phyloP scores from a whole-genome alignment of 2,113 vertebrate species.

The Colaptes auratus region DNA sequence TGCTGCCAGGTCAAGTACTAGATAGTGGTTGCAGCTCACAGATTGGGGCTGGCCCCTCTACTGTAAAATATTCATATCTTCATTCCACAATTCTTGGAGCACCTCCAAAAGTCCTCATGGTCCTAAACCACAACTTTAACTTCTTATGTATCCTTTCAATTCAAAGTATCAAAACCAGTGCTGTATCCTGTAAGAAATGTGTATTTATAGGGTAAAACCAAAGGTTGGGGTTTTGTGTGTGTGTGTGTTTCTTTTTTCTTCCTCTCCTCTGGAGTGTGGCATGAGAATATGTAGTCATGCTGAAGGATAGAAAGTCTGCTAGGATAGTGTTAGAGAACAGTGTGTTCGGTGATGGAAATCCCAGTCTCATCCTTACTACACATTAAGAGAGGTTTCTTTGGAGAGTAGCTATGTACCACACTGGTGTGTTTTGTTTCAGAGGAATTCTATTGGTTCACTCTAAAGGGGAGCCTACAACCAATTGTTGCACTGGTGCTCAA shows the following conservation, averaged over 20 bases:
- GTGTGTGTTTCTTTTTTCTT: background rate
- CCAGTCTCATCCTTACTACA: background rate
- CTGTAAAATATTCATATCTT: background rate
- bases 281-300: background rate
- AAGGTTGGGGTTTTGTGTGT: background rate
- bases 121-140: background rate
- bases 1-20: background rate
- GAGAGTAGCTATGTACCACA: background rate
- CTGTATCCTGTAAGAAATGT: background rate
- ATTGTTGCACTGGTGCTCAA: background rate
- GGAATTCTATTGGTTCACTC: background rate
- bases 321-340: background rate
- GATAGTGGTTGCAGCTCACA: background rate
- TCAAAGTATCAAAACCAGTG: background rate
- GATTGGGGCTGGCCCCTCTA: fast-evolving
- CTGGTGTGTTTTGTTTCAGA: background rate
- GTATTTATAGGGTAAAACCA: background rate
- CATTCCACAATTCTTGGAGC: background rate
- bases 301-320: background rate
- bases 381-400: background rate
- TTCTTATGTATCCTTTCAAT: background rate
- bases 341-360: background rate
- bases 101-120: background rate
- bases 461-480: background rate
- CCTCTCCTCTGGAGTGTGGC: background rate